Evolutionary conservation across 2,888 invertebrate genomes (phyloP).

Genomic region (Empis stercorea): DNA sequence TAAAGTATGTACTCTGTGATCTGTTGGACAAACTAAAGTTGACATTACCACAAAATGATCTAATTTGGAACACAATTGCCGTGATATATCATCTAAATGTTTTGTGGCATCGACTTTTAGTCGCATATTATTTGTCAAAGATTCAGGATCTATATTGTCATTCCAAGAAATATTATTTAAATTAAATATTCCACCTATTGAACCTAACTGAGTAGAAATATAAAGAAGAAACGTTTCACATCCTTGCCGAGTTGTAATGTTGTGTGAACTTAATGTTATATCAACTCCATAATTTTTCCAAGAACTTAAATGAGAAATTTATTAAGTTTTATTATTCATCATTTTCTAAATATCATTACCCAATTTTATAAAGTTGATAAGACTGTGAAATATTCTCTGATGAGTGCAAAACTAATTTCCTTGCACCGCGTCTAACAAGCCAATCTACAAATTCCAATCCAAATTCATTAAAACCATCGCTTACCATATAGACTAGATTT

Average conservation of each 20-base stretch:
- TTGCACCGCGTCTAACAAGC: constrained; percentile 71
- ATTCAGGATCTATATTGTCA: constrained; percentile 68
- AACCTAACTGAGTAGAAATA: constrained; percentile 45
- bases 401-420: constrained; percentile 59
- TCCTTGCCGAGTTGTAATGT: constrained; percentile 57
- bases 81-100: constrained; percentile 55
- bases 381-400: no score
- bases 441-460: constrained; percentile 78
- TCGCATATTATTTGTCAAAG: constrained; percentile 22
- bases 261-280: constrained; percentile 53
- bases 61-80: constrained; percentile 42
- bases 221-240: constrained; percentile 53
- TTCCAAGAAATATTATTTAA: constrained; percentile 55
- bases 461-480: constrained; percentile 77
- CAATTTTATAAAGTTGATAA: no score
- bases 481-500: background rate
- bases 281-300: constrained; percentile 61
- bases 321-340: no score
- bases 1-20: constrained; percentile 82
- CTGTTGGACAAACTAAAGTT: constrained; percentile 45
- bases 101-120: constrained; percentile 46
- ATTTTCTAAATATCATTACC: no score
- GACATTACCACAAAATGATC: constrained; percentile 82
- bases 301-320: constrained; percentile 31
- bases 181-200: constrained; percentile 78